These are phyloP conservation scores for Cheilinus undulatus DNA, from an alignment of 2,113 vertebrate species.

Conservation along the genomic window DNA sequence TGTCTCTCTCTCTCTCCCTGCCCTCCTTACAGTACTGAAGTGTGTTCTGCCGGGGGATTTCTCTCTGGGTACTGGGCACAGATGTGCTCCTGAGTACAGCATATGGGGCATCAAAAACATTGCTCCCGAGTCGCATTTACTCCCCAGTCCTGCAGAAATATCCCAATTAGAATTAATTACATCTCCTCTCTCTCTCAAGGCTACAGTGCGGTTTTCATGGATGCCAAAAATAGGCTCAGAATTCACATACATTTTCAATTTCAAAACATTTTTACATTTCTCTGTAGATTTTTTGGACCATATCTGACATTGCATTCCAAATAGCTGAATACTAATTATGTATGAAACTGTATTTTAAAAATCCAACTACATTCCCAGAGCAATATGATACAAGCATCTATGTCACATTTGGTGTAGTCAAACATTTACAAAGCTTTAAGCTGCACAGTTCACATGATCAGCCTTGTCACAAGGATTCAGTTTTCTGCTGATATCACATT, in stretches of 20 bases:
- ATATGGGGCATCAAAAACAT: slow-evolving; percentile 75
- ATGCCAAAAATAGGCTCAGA: slow-evolving; percentile 1
- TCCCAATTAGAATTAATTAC: slow-evolving; percentile 78
- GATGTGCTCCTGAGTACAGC: slow-evolving; percentile 70
- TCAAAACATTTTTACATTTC: not conserved
- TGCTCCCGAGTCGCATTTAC: slow-evolving; percentile 56
- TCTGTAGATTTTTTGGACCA: not conserved
- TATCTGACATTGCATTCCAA: not conserved
- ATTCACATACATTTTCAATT: not conserved
- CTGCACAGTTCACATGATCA: too few relatives aligned
- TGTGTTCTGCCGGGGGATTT: slow-evolving; percentile 66
- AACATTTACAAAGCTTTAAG: too few relatives aligned
- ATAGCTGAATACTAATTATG: too few relatives aligned
- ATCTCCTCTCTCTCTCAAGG: slow-evolving; percentile 34
- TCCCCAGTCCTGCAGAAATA: slow-evolving; percentile 57
- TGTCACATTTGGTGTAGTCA: too few relatives aligned
- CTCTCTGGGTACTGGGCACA: slow-evolving; percentile 65
- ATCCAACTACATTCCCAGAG: too few relatives aligned
- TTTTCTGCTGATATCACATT: too few relatives aligned
- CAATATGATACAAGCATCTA: too few relatives aligned
- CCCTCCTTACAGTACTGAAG: slow-evolving; percentile 44
- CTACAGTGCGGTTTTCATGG: slow-evolving; percentile 47
- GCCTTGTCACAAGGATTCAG: too few relatives aligned
- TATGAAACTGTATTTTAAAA: too few relatives aligned
- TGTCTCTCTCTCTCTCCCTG: slow-evolving; percentile 43